A percentile compares a stretch with the other conserved stretches of the same genome.
Evolutionary conservation across 2,888 invertebrate species (phyloP).

Genomic region (Hedya salicella): DNA sequence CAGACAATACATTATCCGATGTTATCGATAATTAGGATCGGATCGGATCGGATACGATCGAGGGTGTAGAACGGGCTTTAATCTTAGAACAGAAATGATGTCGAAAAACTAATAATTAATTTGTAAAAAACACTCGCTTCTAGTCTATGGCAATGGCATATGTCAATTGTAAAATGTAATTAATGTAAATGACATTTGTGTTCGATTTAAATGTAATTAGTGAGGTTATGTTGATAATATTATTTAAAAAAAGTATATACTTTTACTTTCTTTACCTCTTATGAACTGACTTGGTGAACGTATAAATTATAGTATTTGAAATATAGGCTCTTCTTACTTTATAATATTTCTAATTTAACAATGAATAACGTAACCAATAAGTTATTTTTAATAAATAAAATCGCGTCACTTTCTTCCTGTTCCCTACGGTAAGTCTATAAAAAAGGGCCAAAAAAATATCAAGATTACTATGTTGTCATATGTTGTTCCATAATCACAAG

Average conservation of each 20-base stretch:
- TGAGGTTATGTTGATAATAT: slow-evolving; percentile 14
- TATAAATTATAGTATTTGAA: neutral
- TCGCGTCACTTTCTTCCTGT: slow-evolving; percentile 19
- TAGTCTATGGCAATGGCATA: no score
- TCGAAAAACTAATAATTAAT: no score
- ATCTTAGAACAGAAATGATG: no score
- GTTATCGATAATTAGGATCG: no score
- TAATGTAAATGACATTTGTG: neutral
- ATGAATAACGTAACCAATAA: slow-evolving; percentile 35
- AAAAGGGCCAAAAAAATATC: neutral
- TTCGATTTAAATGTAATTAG: neutral
- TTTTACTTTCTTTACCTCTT: neutral
- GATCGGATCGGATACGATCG: no score
- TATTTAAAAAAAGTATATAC: neutral
- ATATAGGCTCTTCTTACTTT: neutral
- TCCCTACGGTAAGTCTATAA: slow-evolving; percentile 32
- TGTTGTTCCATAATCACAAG: no score
- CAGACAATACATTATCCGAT: no score
- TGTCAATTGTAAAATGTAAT: neutral
- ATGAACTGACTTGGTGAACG: neutral
- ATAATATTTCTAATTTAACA: neutral
- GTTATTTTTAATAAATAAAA: slow-evolving; percentile 27
- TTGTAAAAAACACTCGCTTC: no score
- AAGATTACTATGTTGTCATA: no score
- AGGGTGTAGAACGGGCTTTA: no score